A percentile compares a stretch with the other conserved stretches of the same genome.
These are phyloP conservation scores for Cheirogaleus major DNA, from an alignment of 2,797 vertebrate genomes.

Conservation along the genomic window DNA sequence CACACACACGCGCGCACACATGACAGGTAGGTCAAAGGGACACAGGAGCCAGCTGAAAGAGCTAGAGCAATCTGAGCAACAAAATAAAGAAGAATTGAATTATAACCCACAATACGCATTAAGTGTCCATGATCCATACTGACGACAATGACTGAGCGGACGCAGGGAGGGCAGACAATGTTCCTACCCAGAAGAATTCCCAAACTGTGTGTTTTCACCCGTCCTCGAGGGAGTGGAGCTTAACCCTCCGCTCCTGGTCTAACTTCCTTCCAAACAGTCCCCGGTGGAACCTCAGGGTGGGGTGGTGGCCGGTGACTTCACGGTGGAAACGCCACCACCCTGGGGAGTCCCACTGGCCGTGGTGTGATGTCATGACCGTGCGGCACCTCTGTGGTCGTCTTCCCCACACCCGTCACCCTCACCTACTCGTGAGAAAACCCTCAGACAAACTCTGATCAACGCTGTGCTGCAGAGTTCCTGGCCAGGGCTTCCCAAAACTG, in stretches of 20 bases:
- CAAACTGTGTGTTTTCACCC: too few species aligned
- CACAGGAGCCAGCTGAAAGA: fast-evolving
- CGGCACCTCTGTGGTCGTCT: background rate
- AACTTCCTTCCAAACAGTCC: background rate
- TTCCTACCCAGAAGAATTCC: fast-evolving
- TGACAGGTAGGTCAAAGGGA: background rate
- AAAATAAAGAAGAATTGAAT: background rate
- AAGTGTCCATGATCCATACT: fast-evolving
- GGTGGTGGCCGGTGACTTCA: too few species aligned
- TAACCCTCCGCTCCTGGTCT: fast-evolving
- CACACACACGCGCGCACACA: background rate
- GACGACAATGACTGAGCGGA: fast-evolving
- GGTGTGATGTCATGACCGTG: fast-evolving
- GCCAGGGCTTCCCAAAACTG: background rate
- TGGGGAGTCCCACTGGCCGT: fast-evolving
- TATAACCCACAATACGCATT: fast-evolving
- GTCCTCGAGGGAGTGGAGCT: background rate
- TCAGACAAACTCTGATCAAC: fast-evolving
- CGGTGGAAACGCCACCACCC: background rate
- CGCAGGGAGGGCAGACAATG: fast-evolving
- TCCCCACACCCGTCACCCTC: background rate
- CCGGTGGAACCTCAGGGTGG: fast-evolving
- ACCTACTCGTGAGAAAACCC: fast-evolving
- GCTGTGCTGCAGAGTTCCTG: fast-evolving
- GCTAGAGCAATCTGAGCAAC: background rate